Percentiles rank a stretch among this genome's conserved stretches.
phyloP scores from a whole-genome alignment of 2,888 invertebrate species.

The Andrena trimmerana region DNA sequence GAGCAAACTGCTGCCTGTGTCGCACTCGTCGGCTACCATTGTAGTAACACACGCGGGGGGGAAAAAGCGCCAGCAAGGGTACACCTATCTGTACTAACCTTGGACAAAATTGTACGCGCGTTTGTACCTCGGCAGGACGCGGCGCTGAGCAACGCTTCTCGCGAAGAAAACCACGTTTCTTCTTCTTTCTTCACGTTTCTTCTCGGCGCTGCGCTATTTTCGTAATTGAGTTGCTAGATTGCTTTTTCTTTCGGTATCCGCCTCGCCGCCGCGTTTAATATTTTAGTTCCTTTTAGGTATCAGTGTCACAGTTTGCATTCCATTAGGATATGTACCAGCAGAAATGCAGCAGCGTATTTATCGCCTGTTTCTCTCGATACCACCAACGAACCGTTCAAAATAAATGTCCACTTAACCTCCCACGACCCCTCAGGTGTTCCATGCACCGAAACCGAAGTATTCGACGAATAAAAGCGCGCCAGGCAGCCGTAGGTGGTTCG shows the following conservation, averaged over 20 bases:
- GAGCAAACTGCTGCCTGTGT: conserved; percentile 39
- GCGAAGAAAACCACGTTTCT: not conserved
- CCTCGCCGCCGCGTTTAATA: not conserved
- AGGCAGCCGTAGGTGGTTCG: not conserved
- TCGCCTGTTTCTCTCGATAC: not conserved
- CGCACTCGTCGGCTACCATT: conserved; percentile 34
- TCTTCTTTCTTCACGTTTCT: not conserved
- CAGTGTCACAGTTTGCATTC: not conserved
- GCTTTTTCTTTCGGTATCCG: not conserved
- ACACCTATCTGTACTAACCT: not conserved
- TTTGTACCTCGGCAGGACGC: not conserved
- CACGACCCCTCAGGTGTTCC: not conserved
- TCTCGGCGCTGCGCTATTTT: not conserved
- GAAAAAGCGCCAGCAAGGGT: conserved; percentile 5
- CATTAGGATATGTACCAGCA: not conserved
- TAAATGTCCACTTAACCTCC: conserved; percentile 25
- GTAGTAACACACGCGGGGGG: not conserved
- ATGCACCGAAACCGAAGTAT: not conserved
- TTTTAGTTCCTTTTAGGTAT: not conserved
- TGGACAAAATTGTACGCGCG: conserved; percentile 2
- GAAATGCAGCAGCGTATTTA: not conserved
- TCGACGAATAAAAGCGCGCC: conserved; percentile 1
- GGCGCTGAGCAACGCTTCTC: not conserved
- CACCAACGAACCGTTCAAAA: not conserved
- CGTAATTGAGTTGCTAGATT: not conserved